A percentile compares a stretch with the other conserved stretches of the same genome.
phyloP scores from a whole-genome alignment of 2,113 vertebrate genomes.

The Brachyhypopomus occidentalis region DNA sequence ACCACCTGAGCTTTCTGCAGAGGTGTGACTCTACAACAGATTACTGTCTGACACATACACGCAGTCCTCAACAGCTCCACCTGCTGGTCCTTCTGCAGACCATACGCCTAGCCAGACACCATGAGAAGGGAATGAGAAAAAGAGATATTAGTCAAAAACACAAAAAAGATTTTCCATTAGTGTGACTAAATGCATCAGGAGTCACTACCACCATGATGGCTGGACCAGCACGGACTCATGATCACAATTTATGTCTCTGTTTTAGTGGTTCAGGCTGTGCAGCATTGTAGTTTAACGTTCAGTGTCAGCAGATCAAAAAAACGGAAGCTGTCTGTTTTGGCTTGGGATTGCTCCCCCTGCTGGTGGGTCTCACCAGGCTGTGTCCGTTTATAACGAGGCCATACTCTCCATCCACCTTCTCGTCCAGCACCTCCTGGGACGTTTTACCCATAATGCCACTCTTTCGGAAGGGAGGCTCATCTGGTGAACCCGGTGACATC shows the following conservation, averaged over 20 bases:
- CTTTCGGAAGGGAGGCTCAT: conserved; percentile 61
- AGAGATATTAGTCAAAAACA: background rate
- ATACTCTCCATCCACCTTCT: conserved; percentile 81
- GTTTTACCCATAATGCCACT: conserved; percentile 68
- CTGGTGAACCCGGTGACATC: conserved; percentile 78
- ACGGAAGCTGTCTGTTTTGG: no score
- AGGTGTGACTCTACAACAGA: conserved; percentile 94
- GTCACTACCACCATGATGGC: no score
- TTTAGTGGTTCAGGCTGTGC: no score
- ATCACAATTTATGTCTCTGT: no score
- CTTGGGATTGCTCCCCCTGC: no score
- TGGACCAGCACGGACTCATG: no score
- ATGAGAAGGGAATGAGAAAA: background rate
- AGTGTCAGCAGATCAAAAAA: no score
- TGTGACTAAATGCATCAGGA: no score
- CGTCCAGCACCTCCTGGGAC: conserved; percentile 75
- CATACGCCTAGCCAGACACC: conserved; percentile 77
- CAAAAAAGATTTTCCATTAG: no score
- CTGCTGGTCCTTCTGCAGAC: conserved; percentile 80
- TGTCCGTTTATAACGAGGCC: conserved; percentile 89
- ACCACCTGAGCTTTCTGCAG: conserved; percentile 97
- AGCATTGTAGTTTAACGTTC: no score
- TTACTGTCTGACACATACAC: conserved; percentile 89
- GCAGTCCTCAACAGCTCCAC: conserved; percentile 85
- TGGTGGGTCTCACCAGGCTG: conserved; percentile 81